Conservation (phyloP, 2,797 vertebrate species). For the Peromyscus eremicus region DNA sequence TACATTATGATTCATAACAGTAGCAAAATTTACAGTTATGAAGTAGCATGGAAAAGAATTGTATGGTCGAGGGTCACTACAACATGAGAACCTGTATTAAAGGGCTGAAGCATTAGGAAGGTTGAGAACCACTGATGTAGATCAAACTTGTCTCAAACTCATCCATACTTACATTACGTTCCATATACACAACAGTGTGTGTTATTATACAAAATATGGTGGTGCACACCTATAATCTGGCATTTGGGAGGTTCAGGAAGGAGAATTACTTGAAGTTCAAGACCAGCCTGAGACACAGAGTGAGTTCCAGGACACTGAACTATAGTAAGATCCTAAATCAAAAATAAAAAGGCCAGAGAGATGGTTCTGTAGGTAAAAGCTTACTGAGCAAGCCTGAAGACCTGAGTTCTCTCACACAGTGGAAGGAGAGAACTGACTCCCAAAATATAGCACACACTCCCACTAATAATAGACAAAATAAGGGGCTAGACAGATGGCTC, state of each 20-base stretch:
- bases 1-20: not conserved
- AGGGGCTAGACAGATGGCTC: not conserved
- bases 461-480: not conserved
- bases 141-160: not conserved
- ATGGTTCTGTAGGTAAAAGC: not conserved
- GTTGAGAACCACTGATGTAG: not conserved
- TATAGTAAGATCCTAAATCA: not conserved
- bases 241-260: not conserved
- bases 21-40: not conserved
- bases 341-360: not conserved
- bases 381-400: not conserved
- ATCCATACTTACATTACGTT: slow-evolving; percentile 29
- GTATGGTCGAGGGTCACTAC: not conserved
- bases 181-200: not conserved
- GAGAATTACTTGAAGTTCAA: not conserved
- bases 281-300: not conserved
- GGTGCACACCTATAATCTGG: not conserved
- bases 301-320: not conserved
- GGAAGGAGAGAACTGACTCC: not conserved
- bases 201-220: not conserved
- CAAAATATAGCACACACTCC: not conserved
- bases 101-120: not conserved
- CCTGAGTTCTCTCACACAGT: not conserved
- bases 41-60: not conserved
- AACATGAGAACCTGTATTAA: not conserved